These are phyloP conservation scores for Sebastes ruberrimus DNA, from an alignment of 2,797 vertebrate species.

Conservation along the genomic window DNA sequence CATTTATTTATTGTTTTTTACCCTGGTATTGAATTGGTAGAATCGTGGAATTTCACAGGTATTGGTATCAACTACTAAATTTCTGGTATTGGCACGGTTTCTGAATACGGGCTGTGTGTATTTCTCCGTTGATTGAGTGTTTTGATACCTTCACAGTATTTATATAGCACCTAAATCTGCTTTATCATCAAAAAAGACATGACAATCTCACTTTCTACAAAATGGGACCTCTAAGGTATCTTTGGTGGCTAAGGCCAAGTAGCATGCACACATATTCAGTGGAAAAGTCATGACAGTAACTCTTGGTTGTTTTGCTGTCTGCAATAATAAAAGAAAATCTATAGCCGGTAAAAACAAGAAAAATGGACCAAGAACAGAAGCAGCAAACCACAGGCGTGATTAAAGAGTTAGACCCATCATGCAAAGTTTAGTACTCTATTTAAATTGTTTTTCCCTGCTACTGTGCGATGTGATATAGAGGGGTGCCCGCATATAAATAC, in stretches of 20 bases:
- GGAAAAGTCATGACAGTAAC: neutral
- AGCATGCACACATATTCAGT: neutral
- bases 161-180: neutral
- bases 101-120: neutral
- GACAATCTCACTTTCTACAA: neutral
- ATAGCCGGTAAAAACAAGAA: neutral
- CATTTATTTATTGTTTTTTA: too few species aligned
- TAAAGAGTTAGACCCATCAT: slow-evolving; percentile 19
- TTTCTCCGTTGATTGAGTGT: neutral
- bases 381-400: slow-evolving; percentile 8
- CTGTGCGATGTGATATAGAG: slow-evolving; percentile 6
- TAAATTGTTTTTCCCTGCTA: neutral
- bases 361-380: neutral
- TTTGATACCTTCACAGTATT: neutral
- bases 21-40: neutral
- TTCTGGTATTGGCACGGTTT: neutral
- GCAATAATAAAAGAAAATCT: neutral
- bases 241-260: neutral
- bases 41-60: too few species aligned
- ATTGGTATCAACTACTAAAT: too few species aligned
- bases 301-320: slow-evolving; percentile 5
- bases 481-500: slow-evolving; percentile 8
- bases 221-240: neutral
- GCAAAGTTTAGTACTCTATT: slow-evolving; percentile 16
- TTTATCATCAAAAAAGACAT: neutral